phyloP scores from a whole-genome alignment of 35 echinoderm and acorn worm species.

The Ophioderma brevispina region DNA sequence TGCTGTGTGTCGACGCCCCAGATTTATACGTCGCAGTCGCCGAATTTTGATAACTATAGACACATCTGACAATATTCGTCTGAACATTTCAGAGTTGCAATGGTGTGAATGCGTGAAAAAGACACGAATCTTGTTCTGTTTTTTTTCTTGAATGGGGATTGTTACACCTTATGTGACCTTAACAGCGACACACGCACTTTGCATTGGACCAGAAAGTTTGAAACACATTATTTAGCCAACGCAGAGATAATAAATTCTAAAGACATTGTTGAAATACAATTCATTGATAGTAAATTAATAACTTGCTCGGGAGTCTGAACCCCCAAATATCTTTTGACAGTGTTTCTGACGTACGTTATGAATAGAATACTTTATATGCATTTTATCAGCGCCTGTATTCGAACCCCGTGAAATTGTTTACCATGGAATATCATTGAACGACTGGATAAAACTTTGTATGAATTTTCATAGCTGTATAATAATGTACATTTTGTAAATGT shows the following conservation, averaged over 20 bases:
- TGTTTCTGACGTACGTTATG: too few relatives aligned
- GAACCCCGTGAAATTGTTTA: not conserved
- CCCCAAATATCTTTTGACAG: not conserved
- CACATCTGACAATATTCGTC: not conserved
- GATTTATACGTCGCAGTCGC: conserved; percentile 2
- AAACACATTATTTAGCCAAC: too few relatives aligned
- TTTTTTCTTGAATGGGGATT: not conserved
- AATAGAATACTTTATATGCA: not conserved
- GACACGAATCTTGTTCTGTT: not conserved
- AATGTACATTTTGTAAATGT: conserved; percentile 11
- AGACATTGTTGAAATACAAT: not conserved
- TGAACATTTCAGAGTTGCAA: not conserved
- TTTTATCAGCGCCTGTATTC: not conserved
- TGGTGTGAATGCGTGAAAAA: not conserved
- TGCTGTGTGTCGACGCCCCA: not conserved
- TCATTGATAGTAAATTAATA: not conserved
- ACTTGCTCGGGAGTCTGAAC: not conserved
- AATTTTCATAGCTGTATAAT: not conserved
- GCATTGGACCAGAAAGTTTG: too few relatives aligned
- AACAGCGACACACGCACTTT: too few relatives aligned
- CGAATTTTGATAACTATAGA: not conserved
- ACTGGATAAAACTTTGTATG: not conserved
- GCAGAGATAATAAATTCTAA: too few relatives aligned
- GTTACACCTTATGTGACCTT: not conserved
- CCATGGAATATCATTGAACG: not conserved